These are phyloP conservation scores for Hedya salicella DNA, from an alignment of 2,888 invertebrate genomes.

Conservation along the genomic window DNA sequence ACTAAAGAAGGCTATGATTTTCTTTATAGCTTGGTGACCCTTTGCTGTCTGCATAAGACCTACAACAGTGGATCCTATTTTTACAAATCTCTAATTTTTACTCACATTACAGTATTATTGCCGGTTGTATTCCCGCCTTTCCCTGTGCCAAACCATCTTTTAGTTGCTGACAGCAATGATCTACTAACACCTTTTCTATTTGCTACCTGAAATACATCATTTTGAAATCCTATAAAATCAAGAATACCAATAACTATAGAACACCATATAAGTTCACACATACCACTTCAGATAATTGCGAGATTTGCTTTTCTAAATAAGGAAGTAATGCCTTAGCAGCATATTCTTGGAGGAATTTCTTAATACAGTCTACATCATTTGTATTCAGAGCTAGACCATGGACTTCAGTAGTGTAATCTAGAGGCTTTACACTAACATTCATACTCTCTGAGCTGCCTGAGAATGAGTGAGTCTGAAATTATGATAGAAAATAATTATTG, in stretches of 20 bases:
- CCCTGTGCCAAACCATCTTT: constrained; percentile 97
- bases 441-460: constrained; percentile 86
- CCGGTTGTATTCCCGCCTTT: constrained; percentile 92
- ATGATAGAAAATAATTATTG: neutral
- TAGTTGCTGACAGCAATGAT: constrained; percentile 96
- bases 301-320: constrained; percentile 95
- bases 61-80: no score
- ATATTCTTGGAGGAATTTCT: constrained; percentile 94
- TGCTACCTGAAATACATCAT: constrained; percentile 82
- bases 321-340: constrained; percentile 94
- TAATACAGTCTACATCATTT: constrained; percentile 93
- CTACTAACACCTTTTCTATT: constrained; percentile 97
- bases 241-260: constrained; percentile 25
- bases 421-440: constrained; percentile 77
- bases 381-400: constrained; percentile 91
- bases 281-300: constrained; percentile 90
- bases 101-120: constrained; percentile 93
- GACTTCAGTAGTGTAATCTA: constrained; percentile 80
- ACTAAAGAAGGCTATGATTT: no score
- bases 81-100: no score
- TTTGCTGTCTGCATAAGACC: no score
- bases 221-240: constrained; percentile 7
- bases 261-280: constrained; percentile 1
- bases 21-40: no score
- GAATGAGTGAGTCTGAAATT: constrained; percentile 77